Conservation (phyloP, 2,888 invertebrate genomes). For the Steromphala cineraria region DNA sequence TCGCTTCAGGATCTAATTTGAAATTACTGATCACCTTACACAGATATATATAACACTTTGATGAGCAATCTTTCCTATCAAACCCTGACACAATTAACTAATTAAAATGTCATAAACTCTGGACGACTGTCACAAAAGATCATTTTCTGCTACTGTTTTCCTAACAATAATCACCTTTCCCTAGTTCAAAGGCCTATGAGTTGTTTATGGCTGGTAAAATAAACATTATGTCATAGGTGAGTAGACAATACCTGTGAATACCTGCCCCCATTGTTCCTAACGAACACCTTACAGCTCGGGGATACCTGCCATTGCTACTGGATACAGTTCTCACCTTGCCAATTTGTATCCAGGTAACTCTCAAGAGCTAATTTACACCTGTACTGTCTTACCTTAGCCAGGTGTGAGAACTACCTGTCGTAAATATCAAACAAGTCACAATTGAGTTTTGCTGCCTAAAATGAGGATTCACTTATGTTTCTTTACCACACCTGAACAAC, state of each 20-base stretch:
- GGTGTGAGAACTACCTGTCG: not conserved
- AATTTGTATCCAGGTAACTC: not conserved
- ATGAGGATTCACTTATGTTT: not conserved
- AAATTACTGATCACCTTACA: not conserved
- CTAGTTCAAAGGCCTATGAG: not conserved
- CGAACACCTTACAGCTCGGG: not conserved
- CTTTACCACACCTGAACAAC: not conserved
- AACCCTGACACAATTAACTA: constrained; percentile 3
- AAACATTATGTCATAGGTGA: constrained; percentile 16
- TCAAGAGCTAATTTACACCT: not conserved
- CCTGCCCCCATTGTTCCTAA: not conserved
- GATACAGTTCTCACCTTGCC: not conserved
- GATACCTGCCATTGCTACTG: too few relatives aligned
- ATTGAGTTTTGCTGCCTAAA: not conserved
- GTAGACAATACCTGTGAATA: constrained; percentile 1
- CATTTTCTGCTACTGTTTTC: not conserved
- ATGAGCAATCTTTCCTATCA: constrained; percentile 6
- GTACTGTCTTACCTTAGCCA: not conserved
- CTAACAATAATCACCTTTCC: constrained; percentile 6
- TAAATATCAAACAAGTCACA: not conserved
- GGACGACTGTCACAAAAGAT: not conserved
- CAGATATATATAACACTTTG: not conserved
- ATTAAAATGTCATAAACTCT: not conserved
- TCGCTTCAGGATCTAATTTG: too few relatives aligned
- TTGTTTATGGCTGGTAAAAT: constrained; percentile 9